A percentile compares a stretch with the other conserved stretches of the same genome.
phyloP scores from a whole-genome alignment of 37 sponge, comb jelly and placozoan genomes.

The Axinella damicornis region DNA sequence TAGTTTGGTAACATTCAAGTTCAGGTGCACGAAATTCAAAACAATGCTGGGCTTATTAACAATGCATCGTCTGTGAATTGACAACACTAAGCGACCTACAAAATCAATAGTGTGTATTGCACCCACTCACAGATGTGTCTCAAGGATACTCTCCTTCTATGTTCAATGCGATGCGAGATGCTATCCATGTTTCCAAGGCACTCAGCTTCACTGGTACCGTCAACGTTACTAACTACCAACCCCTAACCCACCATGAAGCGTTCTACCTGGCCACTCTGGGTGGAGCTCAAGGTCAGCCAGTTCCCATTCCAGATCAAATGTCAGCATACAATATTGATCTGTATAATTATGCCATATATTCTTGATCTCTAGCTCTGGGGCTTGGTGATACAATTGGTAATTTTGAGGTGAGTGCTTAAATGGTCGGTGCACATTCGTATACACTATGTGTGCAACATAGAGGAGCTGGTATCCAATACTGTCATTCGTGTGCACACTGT shows the following conservation, averaged over 20 bases:
- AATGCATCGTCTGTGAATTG: too few relatives aligned
- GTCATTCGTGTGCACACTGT: too few relatives aligned
- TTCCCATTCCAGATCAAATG: too few relatives aligned
- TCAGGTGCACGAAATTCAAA: too few relatives aligned
- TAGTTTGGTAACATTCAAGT: too few relatives aligned
- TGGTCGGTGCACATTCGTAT: not conserved
- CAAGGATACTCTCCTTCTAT: conserved; percentile 76
- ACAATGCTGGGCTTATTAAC: too few relatives aligned
- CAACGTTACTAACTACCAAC: conserved; percentile 11
- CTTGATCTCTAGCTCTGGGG: conserved; percentile 49
- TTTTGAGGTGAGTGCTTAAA: conserved; percentile 53
- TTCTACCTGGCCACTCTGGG: conserved; percentile 88
- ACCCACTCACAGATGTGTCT: conserved; percentile 64
- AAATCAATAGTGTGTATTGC: not conserved
- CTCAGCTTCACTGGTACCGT: conserved; percentile 24
- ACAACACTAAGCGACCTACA: not conserved
- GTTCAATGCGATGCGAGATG: conserved; percentile 63
- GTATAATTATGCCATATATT: too few relatives aligned
- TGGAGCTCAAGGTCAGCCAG: conserved; percentile 68
- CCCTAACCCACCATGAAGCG: conserved; percentile 65
- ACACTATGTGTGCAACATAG: not conserved
- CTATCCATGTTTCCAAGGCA: conserved; percentile 60
- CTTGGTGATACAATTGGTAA: conserved; percentile 72
- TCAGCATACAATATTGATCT: too few relatives aligned
- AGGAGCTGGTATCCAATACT: too few relatives aligned